phyloP scores from a whole-genome alignment of 37 sponge, comb jelly and placozoan species.

The Cliona cf. orientalis region DNA sequence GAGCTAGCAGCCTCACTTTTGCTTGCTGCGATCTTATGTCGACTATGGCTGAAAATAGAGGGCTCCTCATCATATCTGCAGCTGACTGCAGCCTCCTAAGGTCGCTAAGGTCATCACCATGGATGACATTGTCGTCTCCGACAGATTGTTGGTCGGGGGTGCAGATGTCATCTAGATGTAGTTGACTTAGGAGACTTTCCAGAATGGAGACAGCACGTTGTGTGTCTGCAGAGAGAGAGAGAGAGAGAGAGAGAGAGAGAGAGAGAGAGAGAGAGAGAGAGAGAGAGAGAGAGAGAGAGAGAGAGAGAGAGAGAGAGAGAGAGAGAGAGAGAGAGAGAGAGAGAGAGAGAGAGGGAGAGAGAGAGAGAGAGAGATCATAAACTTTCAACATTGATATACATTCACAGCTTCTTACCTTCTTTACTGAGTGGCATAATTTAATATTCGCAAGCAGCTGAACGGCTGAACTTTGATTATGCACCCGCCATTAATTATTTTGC shows the following conservation, averaged over 20 bases:
- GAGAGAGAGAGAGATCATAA: too few relatives aligned
- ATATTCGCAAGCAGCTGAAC: not conserved
- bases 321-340: not conserved
- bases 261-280: constrained; percentile 1
- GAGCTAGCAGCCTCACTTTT: not conserved
- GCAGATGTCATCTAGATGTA: constrained; percentile 1
- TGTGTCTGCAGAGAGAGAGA: constrained; percentile 8
- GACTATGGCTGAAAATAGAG: constrained; percentile 42
- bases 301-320: not conserved
- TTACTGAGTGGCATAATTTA: not conserved
- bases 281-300: not conserved
- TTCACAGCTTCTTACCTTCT: not conserved
- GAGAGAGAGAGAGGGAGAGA: not conserved
- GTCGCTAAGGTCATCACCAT: not conserved
- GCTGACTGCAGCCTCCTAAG: not conserved
- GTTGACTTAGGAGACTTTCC: not conserved
- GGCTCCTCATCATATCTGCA: constrained; percentile 24
- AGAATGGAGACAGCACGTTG: constrained; percentile 15
- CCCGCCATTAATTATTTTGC: not conserved
- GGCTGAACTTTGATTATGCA: not conserved
- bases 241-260: not conserved
- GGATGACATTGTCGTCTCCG: not conserved
- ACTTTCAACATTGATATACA: not conserved
- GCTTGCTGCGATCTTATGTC: constrained; percentile 37
- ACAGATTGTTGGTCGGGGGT: not conserved